Percentiles rank a stretch among this genome's conserved stretches.
These are phyloP conservation scores for Didymodactylos carnosus DNA, from an alignment of 2,888 invertebrate genomes.

Conservation along the genomic window DNA sequence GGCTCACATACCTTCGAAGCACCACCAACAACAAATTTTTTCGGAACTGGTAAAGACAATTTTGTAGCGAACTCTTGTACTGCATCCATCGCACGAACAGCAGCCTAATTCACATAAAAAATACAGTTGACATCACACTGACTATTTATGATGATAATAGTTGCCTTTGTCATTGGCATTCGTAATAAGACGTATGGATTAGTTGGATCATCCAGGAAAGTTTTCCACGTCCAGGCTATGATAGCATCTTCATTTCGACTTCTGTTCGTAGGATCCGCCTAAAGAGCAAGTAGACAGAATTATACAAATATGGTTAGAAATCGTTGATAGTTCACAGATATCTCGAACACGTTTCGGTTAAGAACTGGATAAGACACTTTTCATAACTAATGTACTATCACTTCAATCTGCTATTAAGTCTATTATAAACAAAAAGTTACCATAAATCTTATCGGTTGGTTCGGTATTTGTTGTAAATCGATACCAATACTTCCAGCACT, in stretches of 20 bases:
- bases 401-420: neutral
- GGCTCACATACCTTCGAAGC: slow-evolving; percentile 21
- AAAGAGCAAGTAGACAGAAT: neutral
- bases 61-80: slow-evolving; percentile 2
- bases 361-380: no score
- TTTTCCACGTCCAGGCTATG: slow-evolving; percentile 17
- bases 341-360: no score
- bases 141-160: slow-evolving; percentile 15
- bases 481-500: slow-evolving; percentile 20
- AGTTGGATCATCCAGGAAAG: slow-evolving; percentile 15
- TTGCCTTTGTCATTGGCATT: slow-evolving; percentile 27
- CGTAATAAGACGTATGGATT: slow-evolving; percentile 23
- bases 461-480: slow-evolving; percentile 21
- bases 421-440: slow-evolving; percentile 14
- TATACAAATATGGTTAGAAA: neutral
- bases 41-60: slow-evolving; percentile 14
- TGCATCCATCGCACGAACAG: slow-evolving; percentile 10
- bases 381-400: neutral
- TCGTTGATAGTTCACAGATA: neutral
- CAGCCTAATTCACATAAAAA: neutral
- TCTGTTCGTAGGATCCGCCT: slow-evolving; percentile 6
- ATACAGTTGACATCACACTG: no score
- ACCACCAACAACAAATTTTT: slow-evolving; percentile 21
- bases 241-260: slow-evolving; percentile 6
- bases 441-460: slow-evolving; percentile 21